These are phyloP conservation scores for Carterocephalus palaemon DNA, from an alignment of 2,888 invertebrate genomes.

Conservation along the genomic window DNA sequence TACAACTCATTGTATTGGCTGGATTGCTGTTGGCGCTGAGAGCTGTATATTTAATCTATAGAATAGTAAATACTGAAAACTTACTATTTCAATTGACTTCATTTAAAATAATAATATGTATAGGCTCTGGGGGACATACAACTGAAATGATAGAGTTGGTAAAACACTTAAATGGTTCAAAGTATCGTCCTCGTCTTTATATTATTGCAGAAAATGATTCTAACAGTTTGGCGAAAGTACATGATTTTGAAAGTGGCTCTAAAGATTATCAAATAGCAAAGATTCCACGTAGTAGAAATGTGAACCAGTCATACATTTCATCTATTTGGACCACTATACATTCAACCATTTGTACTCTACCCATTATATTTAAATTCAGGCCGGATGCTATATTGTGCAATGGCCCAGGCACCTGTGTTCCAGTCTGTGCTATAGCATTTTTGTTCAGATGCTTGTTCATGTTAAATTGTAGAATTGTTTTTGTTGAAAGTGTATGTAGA, in stretches of 20 bases:
- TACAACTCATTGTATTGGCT: neutral
- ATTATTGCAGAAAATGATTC: conserved; percentile 87
- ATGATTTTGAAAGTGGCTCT: conserved; percentile 62
- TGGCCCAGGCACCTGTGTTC: conserved; percentile 98
- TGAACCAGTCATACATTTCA: conserved; percentile 90
- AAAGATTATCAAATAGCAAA: conserved; percentile 69
- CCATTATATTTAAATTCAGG: conserved; percentile 81
- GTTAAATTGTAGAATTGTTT: conserved; percentile 87
- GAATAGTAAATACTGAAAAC: conserved; percentile 36
- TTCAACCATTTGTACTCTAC: conserved; percentile 84
- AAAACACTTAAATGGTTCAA: conserved; percentile 77
- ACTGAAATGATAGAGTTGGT: conserved; percentile 93
- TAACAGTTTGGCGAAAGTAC: conserved; percentile 85
- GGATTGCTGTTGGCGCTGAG: conserved; percentile 35
- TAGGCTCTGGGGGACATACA: conserved; percentile 95
- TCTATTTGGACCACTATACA: conserved; percentile 88
- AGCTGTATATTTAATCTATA: conserved; percentile 42
- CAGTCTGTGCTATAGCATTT: conserved; percentile 89
- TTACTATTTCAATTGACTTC: conserved; percentile 25
- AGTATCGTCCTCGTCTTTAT: conserved; percentile 87
- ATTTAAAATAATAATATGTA: conserved; percentile 79
- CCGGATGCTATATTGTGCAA: conserved; percentile 94
- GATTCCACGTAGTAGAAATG: conserved; percentile 92
- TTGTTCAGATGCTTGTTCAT: conserved; percentile 84
- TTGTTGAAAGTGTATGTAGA: conserved; percentile 96